Base-by-base conservation (phyloP, 1,140 invertebrate genomes). In the Hyphantria cunea region DNA sequence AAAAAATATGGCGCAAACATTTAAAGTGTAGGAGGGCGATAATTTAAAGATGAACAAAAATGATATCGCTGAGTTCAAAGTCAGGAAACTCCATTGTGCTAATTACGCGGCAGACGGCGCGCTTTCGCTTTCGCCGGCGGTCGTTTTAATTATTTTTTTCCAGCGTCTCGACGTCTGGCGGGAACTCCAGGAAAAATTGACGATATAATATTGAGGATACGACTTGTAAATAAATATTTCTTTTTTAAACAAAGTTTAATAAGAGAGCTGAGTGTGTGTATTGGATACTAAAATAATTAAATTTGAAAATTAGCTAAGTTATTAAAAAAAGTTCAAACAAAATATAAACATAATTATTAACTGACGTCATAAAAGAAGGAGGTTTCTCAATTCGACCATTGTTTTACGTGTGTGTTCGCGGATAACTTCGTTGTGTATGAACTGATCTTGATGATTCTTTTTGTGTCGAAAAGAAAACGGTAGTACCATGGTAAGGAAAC, bases 131-230 rank as follows among this genome's bases (percentile, higher is more conserved):
- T 88, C 87, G 78, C 75, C 72, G 74, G 49, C 78, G 82, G 65
- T 78, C 76, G 86, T 87, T 90, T 90, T 90, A 90, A 90, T 90
- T 90, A 90, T 90, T 90, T 90, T 90, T 90, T 87, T 67, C 64
- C 61, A 88, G 77, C 87, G 87, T 90, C 87, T 86, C 85, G 85
- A 76, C 87, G 87, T 88, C 87, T 88, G 87, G 80, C 80, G 81
- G 79, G 82, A 78, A 74, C 70, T 69, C 66, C 78, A 68, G 78
- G 84, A 87, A 87, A 88, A 88, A 83, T 74, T 37, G 64, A 68
- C 75, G 76, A 67, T 50, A 45, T 50, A 75, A 78, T 68, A 44
- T 13, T 5, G 58, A 33, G 64, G 77, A 72, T 63, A 61, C 62
- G 72, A 64, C 14, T 42, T 42, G 49, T 3, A 25, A 25, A 25